Base-by-base conservation (phyloP, 2,888 invertebrate species). In the Hirtodrosophila histrioides region DNA sequence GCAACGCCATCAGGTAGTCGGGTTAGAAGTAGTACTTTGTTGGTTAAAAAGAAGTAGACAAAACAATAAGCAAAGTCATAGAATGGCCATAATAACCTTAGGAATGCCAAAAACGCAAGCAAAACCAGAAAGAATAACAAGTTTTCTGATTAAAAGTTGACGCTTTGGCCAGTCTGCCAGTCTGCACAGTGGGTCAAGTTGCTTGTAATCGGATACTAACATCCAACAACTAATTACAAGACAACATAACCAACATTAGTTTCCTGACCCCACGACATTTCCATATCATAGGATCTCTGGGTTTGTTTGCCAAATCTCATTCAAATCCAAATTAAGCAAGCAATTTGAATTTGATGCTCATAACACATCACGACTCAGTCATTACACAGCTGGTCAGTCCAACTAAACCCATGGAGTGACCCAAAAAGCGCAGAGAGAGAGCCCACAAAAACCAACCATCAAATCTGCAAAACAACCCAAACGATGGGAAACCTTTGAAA, bases 311-410 rank as follows among this genome's bases (percentile, higher is more conserved):
- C 45, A 45, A 31, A 31, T 10, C 23, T 43, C 40, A 49, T 17
- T 17, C 35, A 75, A 64, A 51, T 7, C 53, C 12, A 76, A 73
- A 61, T 75, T 45, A 61, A 40, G 65, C 67, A 55, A 69, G 74
- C 68, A 78, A 78, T 78, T 82, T 70, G 51, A 73, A 76, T 69
- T 83, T 73, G 57, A 69, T 58, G 58, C 71, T 88, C 80, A 84
- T 88, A 79, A 88, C 86, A 88, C 73, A 83, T 84, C 84, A 88
- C 88, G 84, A 84, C 73, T 50, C 70, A 75, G 61, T 71, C 88
- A 88, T 84, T 84, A 88, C 65, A 78, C 58, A 73, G 72, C 66
- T 71, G 76, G 56, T 44, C 60, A 50, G 60, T 27, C 45, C 17
- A 48, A 37, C 33, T 45, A n/a, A 58, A 12, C 51, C 55, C 46